Conservation (phyloP, 2,888 invertebrate genomes). For the Chesias legatella region DNA sequence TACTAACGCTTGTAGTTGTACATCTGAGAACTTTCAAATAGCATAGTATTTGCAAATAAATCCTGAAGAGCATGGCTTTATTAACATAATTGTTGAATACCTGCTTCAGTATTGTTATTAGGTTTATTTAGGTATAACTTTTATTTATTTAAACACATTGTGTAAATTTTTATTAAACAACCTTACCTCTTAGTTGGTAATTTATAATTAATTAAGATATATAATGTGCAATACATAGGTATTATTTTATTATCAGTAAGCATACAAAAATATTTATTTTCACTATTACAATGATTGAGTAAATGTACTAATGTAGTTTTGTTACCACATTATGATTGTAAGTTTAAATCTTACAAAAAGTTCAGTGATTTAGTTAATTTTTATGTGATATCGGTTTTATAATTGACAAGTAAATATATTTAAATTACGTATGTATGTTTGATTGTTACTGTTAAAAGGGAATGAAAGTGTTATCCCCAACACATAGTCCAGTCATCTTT, state of each 20-base stretch:
- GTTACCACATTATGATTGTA: neutral
- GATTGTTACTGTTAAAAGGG: neutral
- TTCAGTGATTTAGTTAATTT: neutral
- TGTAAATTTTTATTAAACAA: constrained; percentile 1
- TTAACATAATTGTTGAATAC: too few species aligned
- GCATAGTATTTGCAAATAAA: too few species aligned
- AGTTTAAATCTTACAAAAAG: neutral
- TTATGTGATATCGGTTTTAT: neutral
- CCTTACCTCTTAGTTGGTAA: constrained; percentile 1
- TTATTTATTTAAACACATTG: neutral
- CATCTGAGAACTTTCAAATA: too few species aligned
- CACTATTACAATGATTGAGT: neutral
- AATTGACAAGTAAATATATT: neutral
- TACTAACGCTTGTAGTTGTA: too few species aligned
- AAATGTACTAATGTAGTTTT: neutral
- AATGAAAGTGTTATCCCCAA: constrained; percentile 78
- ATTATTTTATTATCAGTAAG: neutral
- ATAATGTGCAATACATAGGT: neutral
- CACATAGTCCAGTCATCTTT: constrained; percentile 86
- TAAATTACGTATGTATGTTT: too few species aligned
- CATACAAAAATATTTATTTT: neutral
- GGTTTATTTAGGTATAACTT: too few species aligned
- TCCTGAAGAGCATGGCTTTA: too few species aligned
- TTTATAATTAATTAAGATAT: neutral
- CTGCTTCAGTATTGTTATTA: too few species aligned